phyloP scores from a whole-genome alignment of 2,797 vertebrate genomes.

The Spheniscus humboldti region DNA sequence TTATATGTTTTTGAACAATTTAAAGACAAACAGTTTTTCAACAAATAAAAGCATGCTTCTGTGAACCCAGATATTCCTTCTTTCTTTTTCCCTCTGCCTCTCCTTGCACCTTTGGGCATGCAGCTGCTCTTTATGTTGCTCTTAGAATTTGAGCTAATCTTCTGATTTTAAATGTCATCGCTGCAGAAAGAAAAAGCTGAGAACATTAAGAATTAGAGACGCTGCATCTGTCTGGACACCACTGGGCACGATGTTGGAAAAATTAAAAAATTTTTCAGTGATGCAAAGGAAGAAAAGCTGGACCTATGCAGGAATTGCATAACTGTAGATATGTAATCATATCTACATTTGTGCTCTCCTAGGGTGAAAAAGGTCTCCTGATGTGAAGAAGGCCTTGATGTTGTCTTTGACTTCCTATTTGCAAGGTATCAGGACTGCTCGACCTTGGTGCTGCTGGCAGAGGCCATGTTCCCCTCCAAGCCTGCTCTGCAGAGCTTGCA shows the following conservation, averaged over 20 bases:
- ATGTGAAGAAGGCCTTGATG: background rate
- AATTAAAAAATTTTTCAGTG: background rate
- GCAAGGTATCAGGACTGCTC: background rate
- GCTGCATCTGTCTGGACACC: background rate
- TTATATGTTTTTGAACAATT: conserved; percentile 1
- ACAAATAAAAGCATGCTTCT: background rate
- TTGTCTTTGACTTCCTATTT: background rate
- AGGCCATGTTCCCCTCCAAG: background rate
- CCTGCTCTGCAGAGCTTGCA: background rate
- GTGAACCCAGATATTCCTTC: background rate
- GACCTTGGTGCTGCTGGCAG: background rate
- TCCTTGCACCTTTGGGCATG: background rate
- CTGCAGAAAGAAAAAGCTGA: background rate
- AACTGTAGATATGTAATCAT: background rate
- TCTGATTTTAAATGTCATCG: background rate
- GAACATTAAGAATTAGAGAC: background rate
- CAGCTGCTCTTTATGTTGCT: background rate
- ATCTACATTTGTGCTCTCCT: background rate
- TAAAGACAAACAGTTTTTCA: conserved; percentile 29
- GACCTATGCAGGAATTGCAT: background rate
- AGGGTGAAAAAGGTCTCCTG: background rate
- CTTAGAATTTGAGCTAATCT: background rate
- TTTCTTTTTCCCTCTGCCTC: background rate
- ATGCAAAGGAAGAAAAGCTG: background rate
- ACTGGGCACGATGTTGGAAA: background rate